A percentile compares a stretch with the other conserved stretches of the same genome.
These are phyloP conservation scores for Menura novaehollandiae DNA, from an alignment of 2,113 vertebrate genomes.

Conservation along the genomic window DNA sequence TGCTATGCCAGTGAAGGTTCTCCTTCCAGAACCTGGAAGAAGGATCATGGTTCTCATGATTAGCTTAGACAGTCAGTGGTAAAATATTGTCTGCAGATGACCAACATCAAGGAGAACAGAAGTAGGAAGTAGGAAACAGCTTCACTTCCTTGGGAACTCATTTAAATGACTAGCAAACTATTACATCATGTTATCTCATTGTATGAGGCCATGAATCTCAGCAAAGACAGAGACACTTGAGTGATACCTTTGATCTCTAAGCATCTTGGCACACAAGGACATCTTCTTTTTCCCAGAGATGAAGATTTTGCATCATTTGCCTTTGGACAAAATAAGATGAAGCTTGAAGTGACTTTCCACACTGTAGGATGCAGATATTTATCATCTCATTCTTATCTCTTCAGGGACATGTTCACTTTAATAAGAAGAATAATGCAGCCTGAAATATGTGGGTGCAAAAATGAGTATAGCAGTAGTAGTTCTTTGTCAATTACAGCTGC, in stretches of 20 bases:
- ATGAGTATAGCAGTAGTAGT: not conserved
- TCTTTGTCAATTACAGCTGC: not conserved
- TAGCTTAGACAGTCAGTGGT: not conserved
- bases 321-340: not conserved
- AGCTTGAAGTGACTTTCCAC: not conserved
- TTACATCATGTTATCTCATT: not conserved
- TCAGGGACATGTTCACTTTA: not conserved
- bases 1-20: not conserved
- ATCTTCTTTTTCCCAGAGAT: not conserved
- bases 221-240: not conserved
- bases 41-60: not conserved
- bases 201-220: not conserved
- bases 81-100: conserved; percentile 7
- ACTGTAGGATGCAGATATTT: not conserved
- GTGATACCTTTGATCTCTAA: not conserved
- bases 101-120: not conserved
- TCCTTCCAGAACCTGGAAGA: not conserved
- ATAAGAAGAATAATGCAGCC: not conserved
- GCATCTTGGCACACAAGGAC: not conserved
- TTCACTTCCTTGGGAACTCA: not conserved
- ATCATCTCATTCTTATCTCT: not conserved
- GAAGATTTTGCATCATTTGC: not conserved
- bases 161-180: not conserved
- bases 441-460: not conserved
- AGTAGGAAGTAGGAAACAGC: not conserved